Evolutionary conservation across 2,888 invertebrate genomes (phyloP), one percentile per base, ranked within the genome.

Genomic region (Tipula helvola): DNA sequence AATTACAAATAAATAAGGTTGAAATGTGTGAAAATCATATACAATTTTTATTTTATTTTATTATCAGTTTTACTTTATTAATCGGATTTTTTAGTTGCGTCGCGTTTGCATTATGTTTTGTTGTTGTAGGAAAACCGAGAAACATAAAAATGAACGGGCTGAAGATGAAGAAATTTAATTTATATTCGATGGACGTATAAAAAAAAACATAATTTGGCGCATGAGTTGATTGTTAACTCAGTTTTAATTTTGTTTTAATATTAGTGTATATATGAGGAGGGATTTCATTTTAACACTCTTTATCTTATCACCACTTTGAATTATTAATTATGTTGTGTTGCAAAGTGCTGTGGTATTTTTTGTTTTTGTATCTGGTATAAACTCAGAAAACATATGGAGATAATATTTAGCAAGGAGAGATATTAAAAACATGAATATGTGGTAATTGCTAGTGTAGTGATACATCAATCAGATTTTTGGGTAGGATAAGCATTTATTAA

Each of bases 21-120:
- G 71, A 71, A 71, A 71, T 71, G 71, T 71, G 71, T 71, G 71
- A 71, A 71, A 71, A 71, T 71, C 71, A 71, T 71, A 71, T 71
- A 71, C 71, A 71, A 71, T 16, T 57, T 57, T 57, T 16, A 16
- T 57, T 7, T 57, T 57, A 7, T 57, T 16, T 57, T 57, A 57
- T 57, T 57, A 57, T 57, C 52, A 57, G 16, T 71, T 71, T 71
- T 71, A 71, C 28, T 57, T 57, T 57, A 57, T 57, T 57, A 57
- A 16, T 5, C 16, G 16, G 16, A 16, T 57, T 57, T 39, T 39
- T 39, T 39, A 7, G 16, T 52, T 52, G 52, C 52, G n/a, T 52
- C 12, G 44, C 44, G 3, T 44, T 52, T 71, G 28, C 28, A 28
- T 28, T 28, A 1, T 28, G 1, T 28, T 28, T 28, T 71, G 28